Evolutionary conservation across 92 coral and sea anemone genomes (phyloP), one percentile per base, ranked within the genome.

Genomic region (Bergia puertoricense): DNA sequence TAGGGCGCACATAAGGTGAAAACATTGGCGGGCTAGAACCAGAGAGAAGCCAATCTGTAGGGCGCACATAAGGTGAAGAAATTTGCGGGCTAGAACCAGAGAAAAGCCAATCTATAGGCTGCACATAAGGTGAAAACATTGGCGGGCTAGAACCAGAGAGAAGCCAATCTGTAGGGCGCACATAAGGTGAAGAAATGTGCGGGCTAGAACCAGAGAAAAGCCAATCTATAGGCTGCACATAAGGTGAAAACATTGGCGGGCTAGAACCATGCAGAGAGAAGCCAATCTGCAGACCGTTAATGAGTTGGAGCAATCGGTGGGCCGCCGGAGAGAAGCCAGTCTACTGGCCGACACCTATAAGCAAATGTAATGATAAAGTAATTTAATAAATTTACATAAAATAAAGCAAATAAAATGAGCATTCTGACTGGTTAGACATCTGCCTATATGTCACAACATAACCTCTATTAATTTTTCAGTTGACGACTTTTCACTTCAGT

Each of bases 131-230:
- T 5, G 10, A 13, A 69, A 14, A 38, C 5, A 69, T n/a, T 69
- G 41, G 38, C 5, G 54, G 0, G 54, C 54, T 48, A 48, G 10
- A 48, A 48, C 11, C 54, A 0, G 54, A 48, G 54, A 48, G 54
- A 48, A 48, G 54, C 54, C 54, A 48, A 4, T 48, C 54, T 48
- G 7, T 9, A 11, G 74, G 37, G 38, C 36, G 74, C 89, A 16
- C 93, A 94, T 20, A 93, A 72, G 54, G 75, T 92, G 48, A 93
- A 90, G 20, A 90, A 92, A 50, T 81, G 92, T 23, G 90, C 36
- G 57, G 74, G 86, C 46, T 93, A 76, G 45, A 54, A 8, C 43
- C 22, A 8, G 1, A 57, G 57, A 36, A 44, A 79, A 77, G 44
- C 16, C 44, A 36, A 10, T 30, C 44, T 9, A 57, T 22, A 40